A percentile compares a stretch with the other conserved stretches of the same genome.
Conservation (phyloP, 2,113 vertebrate species). For the Nothocercus nigrocapillus region DNA sequence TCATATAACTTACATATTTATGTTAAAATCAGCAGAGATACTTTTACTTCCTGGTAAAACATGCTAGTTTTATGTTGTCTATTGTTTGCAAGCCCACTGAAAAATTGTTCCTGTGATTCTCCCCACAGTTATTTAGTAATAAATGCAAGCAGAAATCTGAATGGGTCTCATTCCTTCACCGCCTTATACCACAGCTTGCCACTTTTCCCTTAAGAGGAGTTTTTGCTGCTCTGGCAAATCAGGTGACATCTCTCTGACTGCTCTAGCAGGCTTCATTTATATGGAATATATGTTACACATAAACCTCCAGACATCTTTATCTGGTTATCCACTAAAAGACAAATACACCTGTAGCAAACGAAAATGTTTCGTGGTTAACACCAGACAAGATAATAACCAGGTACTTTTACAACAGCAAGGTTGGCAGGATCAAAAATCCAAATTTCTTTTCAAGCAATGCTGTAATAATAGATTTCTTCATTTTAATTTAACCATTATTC, state of each 20-base stretch:
- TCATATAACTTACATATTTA: not conserved
- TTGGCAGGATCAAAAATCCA: not conserved
- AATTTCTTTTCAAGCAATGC: not conserved
- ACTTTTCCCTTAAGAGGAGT: not conserved
- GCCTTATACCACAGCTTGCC: not conserved
- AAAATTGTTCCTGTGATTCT: not conserved
- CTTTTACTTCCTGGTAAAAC: not conserved
- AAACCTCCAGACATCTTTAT: not conserved
- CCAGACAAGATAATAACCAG: not conserved
- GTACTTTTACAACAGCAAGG: not conserved
- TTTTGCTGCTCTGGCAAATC: not conserved
- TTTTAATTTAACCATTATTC: not conserved
- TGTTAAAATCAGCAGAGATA: not conserved
- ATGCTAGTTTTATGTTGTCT: not conserved
- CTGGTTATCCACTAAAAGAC: not conserved
- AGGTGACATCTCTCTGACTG: not conserved
- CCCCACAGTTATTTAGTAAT: not conserved
- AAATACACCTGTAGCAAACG: not conserved
- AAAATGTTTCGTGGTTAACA: not conserved
- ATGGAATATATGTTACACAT: not conserved
- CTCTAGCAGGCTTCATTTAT: not conserved
- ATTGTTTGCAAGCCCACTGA: not conserved
- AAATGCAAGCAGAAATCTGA: not conserved
- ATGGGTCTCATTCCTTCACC: not conserved
- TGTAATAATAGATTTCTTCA: fast-evolving